Percentiles rank a stretch among this genome's conserved stretches.
phyloP scores from a whole-genome alignment of 2,888 invertebrate genomes.

The Caenorhabditis imperialis region DNA sequence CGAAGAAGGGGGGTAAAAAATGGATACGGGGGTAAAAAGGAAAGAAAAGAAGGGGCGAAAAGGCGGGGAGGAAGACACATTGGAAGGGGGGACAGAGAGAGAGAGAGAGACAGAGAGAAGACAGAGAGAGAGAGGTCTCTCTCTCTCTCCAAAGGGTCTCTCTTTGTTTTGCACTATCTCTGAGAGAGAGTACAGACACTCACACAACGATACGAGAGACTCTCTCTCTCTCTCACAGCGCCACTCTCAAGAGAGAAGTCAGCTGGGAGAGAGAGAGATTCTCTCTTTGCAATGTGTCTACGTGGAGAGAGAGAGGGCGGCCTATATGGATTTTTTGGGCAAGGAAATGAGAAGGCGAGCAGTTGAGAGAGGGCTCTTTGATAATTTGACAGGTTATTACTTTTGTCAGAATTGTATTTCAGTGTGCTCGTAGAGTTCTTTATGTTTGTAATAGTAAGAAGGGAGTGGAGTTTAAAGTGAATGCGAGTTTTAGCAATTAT shows the following conservation, averaged over 20 bases:
- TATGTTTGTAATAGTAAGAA: no score
- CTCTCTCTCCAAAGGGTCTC: slow-evolving; percentile 1
- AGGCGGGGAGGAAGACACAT: not conserved
- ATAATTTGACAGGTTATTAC: no score
- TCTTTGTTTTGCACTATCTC: not conserved
- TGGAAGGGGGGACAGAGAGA: slow-evolving; percentile 5
- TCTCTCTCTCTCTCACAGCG: slow-evolving; percentile 11
- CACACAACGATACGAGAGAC: slow-evolving; percentile 6
- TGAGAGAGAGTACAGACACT: not conserved
- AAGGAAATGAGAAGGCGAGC: no score
- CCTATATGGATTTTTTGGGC: no score
- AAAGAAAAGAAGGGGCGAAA: slow-evolving; percentile 5
- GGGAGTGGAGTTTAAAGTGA: no score
- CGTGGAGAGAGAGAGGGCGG: no score
- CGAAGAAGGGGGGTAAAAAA: no score
- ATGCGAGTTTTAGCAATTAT: no score
- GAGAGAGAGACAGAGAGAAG: not conserved
- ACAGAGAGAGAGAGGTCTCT: not conserved
- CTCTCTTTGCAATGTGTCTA: no score
- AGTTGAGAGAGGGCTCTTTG: no score
- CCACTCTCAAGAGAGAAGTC: not conserved
- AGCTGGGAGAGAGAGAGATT: not conserved
- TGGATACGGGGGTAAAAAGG: not conserved
- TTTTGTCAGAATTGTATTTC: no score
- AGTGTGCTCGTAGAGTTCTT: no score